Base-by-base conservation (phyloP, 2,888 invertebrate genomes). In the Poecilobothrus nobilitatus region DNA sequence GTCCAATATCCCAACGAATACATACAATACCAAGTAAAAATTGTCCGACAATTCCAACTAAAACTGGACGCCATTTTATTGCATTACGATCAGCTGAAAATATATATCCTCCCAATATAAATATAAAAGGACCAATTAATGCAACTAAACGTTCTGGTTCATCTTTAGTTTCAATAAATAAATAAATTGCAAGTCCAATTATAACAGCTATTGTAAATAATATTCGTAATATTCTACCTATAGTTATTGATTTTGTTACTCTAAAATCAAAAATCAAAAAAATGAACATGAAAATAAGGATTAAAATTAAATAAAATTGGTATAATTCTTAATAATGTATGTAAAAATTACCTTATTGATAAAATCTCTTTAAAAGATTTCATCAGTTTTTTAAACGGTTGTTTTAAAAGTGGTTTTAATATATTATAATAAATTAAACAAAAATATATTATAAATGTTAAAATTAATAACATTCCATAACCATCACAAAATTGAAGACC, bases 21-120 rank as follows among this genome's bases (percentile, higher is more conserved):
- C 94, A 93, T 27, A 95, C 74, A 1, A 97, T 76, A 0, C 94
- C 97, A 70, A 97, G 87, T 5, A 88, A 69, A 76, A 97, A 92
- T 83, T 98, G 97, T 9, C 95, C 82, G 0, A 88, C 82, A 22
- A 96, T 82, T 0, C 96, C 97, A 76, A 88, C 88, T 22, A 90
- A 76, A 0, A 97, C 91, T 0, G 91, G 89, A 7, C 89, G 85
- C 95, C 95, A 94, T 70, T 86, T 86, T 5, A 94, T 84, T 85
- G 78, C 84, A 77, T 72, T 81, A 74, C 69, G 86, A 85, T 88
- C 81, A 68, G 85, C 85, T 4, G 89, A 90, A 75, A 88, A 86
- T 8, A 87, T 62, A 76, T 85, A 88, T n/a, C 89, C 89, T 27
- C 87, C 75, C 0, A 86, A 20, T 22, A 94, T 75, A 61, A 94